Evolutionary conservation across 1,140 invertebrate species (phyloP).

Genomic region (Arctopsyche grandis): DNA sequence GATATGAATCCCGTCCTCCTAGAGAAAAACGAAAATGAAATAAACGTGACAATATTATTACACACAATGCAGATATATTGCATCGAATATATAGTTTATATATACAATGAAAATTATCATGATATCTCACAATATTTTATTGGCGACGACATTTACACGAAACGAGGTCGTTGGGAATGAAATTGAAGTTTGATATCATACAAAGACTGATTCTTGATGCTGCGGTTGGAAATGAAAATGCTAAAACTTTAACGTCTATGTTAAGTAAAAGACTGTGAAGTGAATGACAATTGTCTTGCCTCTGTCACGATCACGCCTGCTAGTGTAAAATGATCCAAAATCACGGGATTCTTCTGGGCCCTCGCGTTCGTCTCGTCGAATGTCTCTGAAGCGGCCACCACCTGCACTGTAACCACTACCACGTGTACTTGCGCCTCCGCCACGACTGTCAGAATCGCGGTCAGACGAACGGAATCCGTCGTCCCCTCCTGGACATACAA

Average conservation of each 20-base stretch:
- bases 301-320: conserved; percentile 43
- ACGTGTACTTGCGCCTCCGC: conserved; percentile 11
- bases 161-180: too few species aligned
- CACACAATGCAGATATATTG: too few species aligned
- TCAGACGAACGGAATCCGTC: conserved; percentile 38
- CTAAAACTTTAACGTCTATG: neutral
- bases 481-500: conserved; percentile 27
- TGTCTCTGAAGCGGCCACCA: conserved; percentile 64
- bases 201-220: too few species aligned
- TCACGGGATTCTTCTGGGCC: conserved; percentile 67
- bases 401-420: conserved; percentile 66
- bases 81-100: too few species aligned
- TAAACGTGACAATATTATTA: neutral
- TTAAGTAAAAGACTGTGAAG: too few species aligned
- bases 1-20: conserved; percentile 51
- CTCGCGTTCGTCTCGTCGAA: conserved; percentile 61
- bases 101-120: too few species aligned
- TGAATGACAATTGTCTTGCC: conserved; percentile 25
- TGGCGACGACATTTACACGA: too few species aligned
- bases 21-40: conserved; percentile 30
- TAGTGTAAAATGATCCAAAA: conserved; percentile 51
- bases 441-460: conserved; percentile 36
- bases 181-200: too few species aligned
- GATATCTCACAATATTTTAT: too few species aligned
- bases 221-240: neutral